Percentiles rank a stretch among this genome's conserved stretches.
Conservation (phyloP, 2,113 vertebrate species). For the Thalassoma bifasciatum region DNA sequence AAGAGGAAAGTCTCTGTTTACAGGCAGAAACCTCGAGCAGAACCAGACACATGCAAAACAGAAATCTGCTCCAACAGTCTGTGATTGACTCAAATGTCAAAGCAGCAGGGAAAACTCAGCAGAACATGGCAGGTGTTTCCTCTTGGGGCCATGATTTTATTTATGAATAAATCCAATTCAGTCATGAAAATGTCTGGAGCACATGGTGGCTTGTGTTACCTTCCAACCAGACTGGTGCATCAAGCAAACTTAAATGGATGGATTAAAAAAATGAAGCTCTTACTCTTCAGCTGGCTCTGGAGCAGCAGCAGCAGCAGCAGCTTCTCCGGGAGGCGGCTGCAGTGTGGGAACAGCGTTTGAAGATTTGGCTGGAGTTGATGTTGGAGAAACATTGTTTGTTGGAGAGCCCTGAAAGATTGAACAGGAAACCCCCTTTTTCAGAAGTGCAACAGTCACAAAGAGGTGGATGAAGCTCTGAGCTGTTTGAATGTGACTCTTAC, state of each 20-base stretch:
- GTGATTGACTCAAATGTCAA: too few species aligned
- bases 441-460: background rate
- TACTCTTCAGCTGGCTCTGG: slow-evolving; percentile 80
- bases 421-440: background rate
- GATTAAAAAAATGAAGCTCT: slow-evolving; percentile 20
- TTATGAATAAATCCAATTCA: too few species aligned
- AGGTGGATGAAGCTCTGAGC: background rate
- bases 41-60: too few species aligned
- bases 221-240: background rate
- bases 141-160: background rate
- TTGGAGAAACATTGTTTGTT: slow-evolving; percentile 94
- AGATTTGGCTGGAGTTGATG: slow-evolving; percentile 94
- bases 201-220: background rate
- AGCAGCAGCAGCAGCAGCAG: slow-evolving; percentile 62
- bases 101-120: background rate
- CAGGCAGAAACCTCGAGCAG: too few species aligned
- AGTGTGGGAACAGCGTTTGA: slow-evolving; percentile 90
- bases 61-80: too few species aligned
- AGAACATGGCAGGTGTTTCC: background rate
- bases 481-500: slow-evolving; percentile 48
- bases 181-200: too few species aligned
- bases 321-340: slow-evolving; percentile 89
- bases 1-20: too few species aligned
- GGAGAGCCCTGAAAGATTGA: slow-evolving; percentile 90
- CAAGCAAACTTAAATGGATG: too few species aligned